Base-by-base conservation (phyloP, 1,140 invertebrate genomes). In the Cydia strobilella region DNA sequence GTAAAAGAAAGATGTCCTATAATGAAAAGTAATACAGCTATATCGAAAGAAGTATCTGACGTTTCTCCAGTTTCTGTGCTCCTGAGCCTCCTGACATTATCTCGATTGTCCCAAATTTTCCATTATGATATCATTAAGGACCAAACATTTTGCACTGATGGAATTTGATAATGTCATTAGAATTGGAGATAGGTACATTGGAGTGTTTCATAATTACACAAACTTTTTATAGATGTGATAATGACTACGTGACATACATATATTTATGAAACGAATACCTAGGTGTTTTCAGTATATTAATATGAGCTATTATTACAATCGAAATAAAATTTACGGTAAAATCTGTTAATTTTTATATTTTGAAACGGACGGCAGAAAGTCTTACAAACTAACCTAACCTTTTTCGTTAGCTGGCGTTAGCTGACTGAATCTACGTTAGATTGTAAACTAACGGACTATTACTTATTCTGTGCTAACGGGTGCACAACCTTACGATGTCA, bases 111-210 rank as follows among this genome's bases (percentile, higher is more conserved):
- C 65, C 27, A 20, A 42, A 69, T 69, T 69, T 5, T 42, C 35
- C 31, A 18, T 69, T 69, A 42, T 39, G 35, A 20, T 15, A 69
- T 39, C 35, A 69, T 69, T 69, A 35, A n/a, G 65, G 18, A n/a
- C 35, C 0, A 35, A 35, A 42, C 12, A 69, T 69, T 39, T 69
- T 20, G 9, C 31, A 39, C 31, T 18, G 65, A 69, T 69, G 65
- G 27, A 25, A 69, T 69, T 35, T 42, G 48, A 18, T 69, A 69
- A 13, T 39, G n/a, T 15, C 65, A 69, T 69, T 69, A 39, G 42
- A n/a, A 69, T 69, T 42, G 4, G 3, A 69, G 63, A 66, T 31
- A 65, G 2, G 13, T 42, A 42, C 45, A 4, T 6, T 18, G 9
- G 4, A 59, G 23, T 20, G 6, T 20, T 18, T 59, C n/a, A 18